Evolutionary conservation across 2,797 vertebrate genomes (phyloP).

Genomic region (Acestrorhynchus altus): DNA sequence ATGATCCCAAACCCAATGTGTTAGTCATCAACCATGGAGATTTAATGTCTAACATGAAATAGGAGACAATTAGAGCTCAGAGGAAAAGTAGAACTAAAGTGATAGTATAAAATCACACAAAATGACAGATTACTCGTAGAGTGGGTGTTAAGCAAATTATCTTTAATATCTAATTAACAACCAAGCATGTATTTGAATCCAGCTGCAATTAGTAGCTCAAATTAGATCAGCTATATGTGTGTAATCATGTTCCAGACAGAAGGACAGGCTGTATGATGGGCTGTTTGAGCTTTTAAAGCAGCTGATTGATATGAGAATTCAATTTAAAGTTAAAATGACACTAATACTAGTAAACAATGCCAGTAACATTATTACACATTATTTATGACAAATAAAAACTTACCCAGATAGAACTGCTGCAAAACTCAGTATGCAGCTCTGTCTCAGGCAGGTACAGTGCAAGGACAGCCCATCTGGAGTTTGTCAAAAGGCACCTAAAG

Average conservation of each 20-base stretch:
- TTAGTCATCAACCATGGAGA: background rate
- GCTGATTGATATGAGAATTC: too few species aligned
- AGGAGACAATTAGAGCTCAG: background rate
- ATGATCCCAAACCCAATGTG: background rate
- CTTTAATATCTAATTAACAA: background rate
- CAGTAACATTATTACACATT: too few species aligned
- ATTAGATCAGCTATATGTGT: background rate
- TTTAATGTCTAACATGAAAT: background rate
- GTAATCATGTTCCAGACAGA: background rate
- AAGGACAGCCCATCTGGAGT: too few species aligned
- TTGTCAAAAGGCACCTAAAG: too few species aligned
- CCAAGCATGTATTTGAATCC: background rate
- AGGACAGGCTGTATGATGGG: background rate
- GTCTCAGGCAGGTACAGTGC: too few species aligned
- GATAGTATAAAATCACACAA: background rate
- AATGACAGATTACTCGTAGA: background rate
- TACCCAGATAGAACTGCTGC: too few species aligned
- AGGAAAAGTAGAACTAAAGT: background rate
- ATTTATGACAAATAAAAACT: too few species aligned
- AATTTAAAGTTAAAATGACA: too few species aligned
- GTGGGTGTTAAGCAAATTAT: background rate
- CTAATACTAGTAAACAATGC: too few species aligned
- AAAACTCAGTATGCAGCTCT: too few species aligned
- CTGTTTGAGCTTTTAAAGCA: too few species aligned
- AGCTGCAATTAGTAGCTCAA: background rate